Percentiles rank a stretch among this genome's conserved stretches.
Conservation (phyloP, 1,140 invertebrate species). For the Zaprionus kolodkinae region DNA sequence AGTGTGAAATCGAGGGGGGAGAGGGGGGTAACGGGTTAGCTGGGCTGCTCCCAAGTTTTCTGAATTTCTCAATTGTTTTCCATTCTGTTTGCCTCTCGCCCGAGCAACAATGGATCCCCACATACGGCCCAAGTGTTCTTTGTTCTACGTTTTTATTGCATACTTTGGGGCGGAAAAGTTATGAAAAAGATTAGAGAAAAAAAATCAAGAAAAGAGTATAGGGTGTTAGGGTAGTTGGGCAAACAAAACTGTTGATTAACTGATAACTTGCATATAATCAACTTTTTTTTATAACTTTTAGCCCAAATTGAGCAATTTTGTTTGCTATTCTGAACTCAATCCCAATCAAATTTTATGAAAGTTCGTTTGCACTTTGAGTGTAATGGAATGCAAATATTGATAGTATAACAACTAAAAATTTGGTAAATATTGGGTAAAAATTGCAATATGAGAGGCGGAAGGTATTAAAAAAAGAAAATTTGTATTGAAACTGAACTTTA, state of each 20-base stretch:
- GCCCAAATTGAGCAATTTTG: not conserved
- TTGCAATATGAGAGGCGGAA: not conserved
- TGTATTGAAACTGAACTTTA: not conserved
- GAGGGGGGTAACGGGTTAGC: not conserved
- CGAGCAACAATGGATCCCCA: conserved; percentile 23
- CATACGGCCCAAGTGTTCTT: not conserved
- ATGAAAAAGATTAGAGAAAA: not conserved
- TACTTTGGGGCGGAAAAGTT: conserved; percentile 8
- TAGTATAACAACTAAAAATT: not conserved
- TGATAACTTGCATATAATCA: conserved; percentile 4
- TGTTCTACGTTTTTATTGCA: conserved; percentile 31
- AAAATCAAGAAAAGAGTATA: not conserved
- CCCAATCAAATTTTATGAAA: not conserved
- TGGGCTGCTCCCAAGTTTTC: not conserved
- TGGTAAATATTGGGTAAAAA: not conserved
- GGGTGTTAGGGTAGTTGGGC: not conserved
- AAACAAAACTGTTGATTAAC: conserved; percentile 4
- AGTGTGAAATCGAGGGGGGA: not conserved
- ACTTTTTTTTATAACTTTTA: not conserved
- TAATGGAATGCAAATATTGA: not conserved
- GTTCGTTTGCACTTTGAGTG: not conserved
- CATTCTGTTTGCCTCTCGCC: conserved; percentile 17
- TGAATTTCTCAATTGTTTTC: conserved; percentile 21
- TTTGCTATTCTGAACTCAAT: not conserved
- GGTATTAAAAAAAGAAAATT: not conserved